Evolutionary conservation across 2,888 invertebrate species (phyloP), one percentile per base, ranked within the genome.

Genomic region (Plutella xylostella): DNA sequence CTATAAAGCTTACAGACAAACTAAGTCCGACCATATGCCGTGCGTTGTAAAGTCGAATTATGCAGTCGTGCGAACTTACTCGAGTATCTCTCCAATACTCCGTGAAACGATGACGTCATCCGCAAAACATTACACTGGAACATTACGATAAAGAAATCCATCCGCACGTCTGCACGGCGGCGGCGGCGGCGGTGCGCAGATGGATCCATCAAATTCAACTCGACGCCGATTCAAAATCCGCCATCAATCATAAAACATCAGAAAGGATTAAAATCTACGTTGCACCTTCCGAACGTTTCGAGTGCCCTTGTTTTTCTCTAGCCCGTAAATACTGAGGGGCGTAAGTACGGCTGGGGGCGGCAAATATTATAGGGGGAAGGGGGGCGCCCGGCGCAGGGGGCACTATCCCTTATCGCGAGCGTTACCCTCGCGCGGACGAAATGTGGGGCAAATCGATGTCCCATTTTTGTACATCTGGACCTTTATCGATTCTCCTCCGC

Each of bases 281-380:
- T 83, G 83, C 83, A 83, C 83, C 83, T 83, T 80, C 79, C 68
- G 70, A 74, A 75, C 77, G 42, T 38, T 77, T 78, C 72, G 77
- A 80, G 80, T 82, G 79, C 83, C 83, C 83, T 82, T 83, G 83
- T 83, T 83, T 83, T 83, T 82, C 83, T 83, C 79, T 75, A 80
- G 78, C 74, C 82, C 83, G 83, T 80, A 82, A 83, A 83, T 82
- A 79, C 78, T 77, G 73, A 80, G 83, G 83, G 83, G 83, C 79
- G 82, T 82, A 83, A 82, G 83, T 80, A 83, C 72, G 61, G 80
- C 83, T 75, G 77, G 78, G 82, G 83, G 83, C 83, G 83, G 83
- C 71, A 80, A 83, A 83, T 83, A 82, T 82, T 78, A 80, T 77
- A 75, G 64, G 67, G 75, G 79, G 78, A 73, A 17, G 63, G 63